phyloP scores from a whole-genome alignment of 2,797 vertebrate genomes.

The Lepidocolaptes lacrymiger region DNA sequence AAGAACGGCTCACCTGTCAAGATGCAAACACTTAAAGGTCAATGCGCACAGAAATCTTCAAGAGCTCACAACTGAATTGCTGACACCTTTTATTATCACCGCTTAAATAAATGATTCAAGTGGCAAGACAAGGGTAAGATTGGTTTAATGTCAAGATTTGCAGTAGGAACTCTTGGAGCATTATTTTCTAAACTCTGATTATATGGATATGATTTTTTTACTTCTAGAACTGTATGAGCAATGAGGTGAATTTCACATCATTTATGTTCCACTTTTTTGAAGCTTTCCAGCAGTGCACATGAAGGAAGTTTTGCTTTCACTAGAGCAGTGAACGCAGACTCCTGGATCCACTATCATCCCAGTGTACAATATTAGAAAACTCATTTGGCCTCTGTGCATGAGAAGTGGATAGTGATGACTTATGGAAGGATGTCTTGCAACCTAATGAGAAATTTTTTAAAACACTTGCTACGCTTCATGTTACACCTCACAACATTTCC shows the following conservation, averaged over 20 bases:
- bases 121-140: slow-evolving; percentile 63
- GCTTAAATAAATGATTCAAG: slow-evolving; percentile 85
- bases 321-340: neutral
- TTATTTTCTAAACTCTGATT: slow-evolving; percentile 19
- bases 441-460: neutral
- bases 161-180: slow-evolving; percentile 4
- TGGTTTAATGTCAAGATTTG: slow-evolving; percentile 73
- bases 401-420: neutral
- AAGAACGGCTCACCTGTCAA: slow-evolving; percentile 77
- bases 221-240: neutral
- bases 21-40: slow-evolving; percentile 81
- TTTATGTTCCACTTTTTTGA: neutral
- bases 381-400: neutral
- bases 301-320: neutral
- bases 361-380: neutral
- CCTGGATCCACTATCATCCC: neutral
- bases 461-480: neutral
- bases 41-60: slow-evolving; percentile 76
- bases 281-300: neutral
- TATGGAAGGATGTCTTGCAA: neutral
- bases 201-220: neutral
- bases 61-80: slow-evolving; percentile 76
- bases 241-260: neutral
- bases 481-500: neutral
- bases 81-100: slow-evolving; percentile 82